A percentile compares a stretch with the other conserved stretches of the same genome.
These are phyloP conservation scores for Tenthredo livida DNA, from an alignment of 2,888 invertebrate genomes.

Conservation along the genomic window DNA sequence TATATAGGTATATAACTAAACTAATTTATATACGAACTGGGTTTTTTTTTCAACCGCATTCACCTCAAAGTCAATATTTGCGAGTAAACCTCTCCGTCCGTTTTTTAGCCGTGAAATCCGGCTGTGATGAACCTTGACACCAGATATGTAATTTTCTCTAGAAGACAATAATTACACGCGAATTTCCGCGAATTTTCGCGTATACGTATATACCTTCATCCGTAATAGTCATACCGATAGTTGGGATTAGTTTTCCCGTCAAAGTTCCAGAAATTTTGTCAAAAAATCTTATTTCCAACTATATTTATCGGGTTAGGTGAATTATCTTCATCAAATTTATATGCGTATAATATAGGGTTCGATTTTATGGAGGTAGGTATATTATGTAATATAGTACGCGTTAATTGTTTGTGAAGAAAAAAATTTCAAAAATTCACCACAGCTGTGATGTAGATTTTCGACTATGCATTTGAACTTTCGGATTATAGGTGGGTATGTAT, in stretches of 20 bases:
- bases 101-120: not conserved
- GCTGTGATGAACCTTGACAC: slow-evolving; percentile 3
- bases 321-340: too few relatives aligned
- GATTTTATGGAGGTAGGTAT: too few relatives aligned
- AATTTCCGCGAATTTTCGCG: not conserved
- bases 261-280: not conserved
- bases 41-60: not conserved
- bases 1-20: too few relatives aligned
- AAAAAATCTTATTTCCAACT: not conserved
- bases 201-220: not conserved
- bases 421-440: too few relatives aligned
- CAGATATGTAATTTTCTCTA: not conserved
- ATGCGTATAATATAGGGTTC: too few relatives aligned
- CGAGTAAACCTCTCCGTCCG: not conserved
- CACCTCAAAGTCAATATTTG: not conserved
- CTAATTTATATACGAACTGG: too few relatives aligned
- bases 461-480: too few relatives aligned
- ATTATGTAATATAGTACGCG: too few relatives aligned
- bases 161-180: not conserved
- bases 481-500: too few relatives aligned
- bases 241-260: not conserved
- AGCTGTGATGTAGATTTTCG: too few relatives aligned
- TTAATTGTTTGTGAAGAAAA: too few relatives aligned
- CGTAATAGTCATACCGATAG: not conserved
- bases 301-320: not conserved